Evolutionary conservation across 2,797 vertebrate genomes (phyloP), one percentile per base, ranked within the genome.

Genomic region (Smutsia temminckii): DNA sequence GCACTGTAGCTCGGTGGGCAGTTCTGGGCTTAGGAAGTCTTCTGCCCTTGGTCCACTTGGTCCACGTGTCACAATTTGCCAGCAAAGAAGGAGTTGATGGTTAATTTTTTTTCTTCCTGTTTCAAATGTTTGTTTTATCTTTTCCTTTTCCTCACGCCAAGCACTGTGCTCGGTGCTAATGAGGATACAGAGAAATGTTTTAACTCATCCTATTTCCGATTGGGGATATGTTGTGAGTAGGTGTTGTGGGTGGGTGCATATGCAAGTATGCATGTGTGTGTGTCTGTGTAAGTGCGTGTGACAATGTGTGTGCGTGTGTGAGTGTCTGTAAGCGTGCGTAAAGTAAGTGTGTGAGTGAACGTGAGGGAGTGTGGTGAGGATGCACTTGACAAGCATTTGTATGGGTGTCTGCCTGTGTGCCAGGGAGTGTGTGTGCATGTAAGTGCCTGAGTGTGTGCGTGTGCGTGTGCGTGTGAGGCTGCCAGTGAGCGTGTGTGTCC

Each of bases 101-200:
- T n/a, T 75, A 21, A 16, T 1, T 2, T 29, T 57, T 42, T 49
- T 42, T 85, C 34, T 86, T 79, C 12, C 32, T 29, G 7, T 68
- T 78, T 42, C 66, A 69, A 29, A 32, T 2, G 40, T 37, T 72
- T 53, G 34, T 51, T 68, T 89, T 80, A 63, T 40, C 49, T 34
- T 53, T 83, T 61, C 8, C 27, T 78, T 75, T 11, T 42, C 13
- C 53, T 61, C 53, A 55, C 13, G 42, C 10, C 18, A 14, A 63
- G 21, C 3, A 10, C 4, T 10, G 2, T 53, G 57, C 29, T 18
- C 8, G 29, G 25, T 17, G 5, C 8, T 2, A 11, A 0, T 4
- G 40, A 29, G 34, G 78, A 29, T 27, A 20, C 25, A 78, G 46
- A 13, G 6, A 40, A 17, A 32, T 6, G 9, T 81, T 85, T 83